Conservation (phyloP, 2,113 vertebrate species). For the Nerophis ophidion region DNA sequence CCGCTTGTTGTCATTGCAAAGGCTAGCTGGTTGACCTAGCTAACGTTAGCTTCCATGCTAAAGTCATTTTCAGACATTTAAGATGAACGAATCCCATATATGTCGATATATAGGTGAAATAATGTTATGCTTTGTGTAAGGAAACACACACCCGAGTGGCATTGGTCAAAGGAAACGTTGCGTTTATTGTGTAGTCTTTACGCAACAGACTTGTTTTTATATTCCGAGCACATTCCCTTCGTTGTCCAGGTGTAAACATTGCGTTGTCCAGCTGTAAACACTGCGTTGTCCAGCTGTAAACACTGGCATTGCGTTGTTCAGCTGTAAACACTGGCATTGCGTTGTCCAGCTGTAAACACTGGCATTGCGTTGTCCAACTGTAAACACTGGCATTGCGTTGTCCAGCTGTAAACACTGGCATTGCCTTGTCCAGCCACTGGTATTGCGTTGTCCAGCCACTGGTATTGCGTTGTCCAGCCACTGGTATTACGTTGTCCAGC, state of each 20-base stretch:
- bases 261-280: constrained; percentile 55
- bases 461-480: too few species aligned
- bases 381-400: constrained; percentile 59
- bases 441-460: too few species aligned
- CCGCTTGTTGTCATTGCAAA: constrained; percentile 45
- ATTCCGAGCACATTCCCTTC: constrained; percentile 45
- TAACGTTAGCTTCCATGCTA: constrained; percentile 56
- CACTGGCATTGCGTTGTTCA: background rate
- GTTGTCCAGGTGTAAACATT: constrained; percentile 15
- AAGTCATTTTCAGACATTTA: constrained; percentile 57
- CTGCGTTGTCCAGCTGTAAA: constrained; percentile 1
- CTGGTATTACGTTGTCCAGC: too few species aligned
- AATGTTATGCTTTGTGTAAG: constrained; percentile 1
- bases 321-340: constrained; percentile 60
- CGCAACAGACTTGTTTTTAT: constrained; percentile 26
- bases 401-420: too few species aligned
- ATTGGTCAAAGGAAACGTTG: background rate
- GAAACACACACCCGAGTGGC: background rate
- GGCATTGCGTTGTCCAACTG: constrained; percentile 21
- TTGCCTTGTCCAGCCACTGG: constrained; percentile 30
- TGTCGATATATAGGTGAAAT: constrained; percentile 40
- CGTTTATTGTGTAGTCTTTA: constrained; percentile 9
- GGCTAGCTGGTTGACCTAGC: constrained; percentile 54
- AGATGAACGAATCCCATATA: constrained; percentile 56
- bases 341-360: too few species aligned